Base-by-base conservation (phyloP, 2,888 invertebrate species). In the Chironomus riparius region DNA sequence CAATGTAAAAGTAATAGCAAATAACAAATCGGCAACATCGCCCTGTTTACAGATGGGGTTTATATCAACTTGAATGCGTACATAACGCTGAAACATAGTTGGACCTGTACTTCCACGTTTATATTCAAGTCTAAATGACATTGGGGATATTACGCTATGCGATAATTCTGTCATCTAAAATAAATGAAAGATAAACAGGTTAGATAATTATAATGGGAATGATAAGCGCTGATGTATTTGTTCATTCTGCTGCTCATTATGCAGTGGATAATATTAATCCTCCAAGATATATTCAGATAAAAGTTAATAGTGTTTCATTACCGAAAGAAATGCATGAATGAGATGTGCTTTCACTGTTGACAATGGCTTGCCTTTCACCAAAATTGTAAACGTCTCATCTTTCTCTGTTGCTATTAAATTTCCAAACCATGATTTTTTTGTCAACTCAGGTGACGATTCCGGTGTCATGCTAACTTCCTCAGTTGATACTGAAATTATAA, bases 351-450 rank as follows among this genome's bases (percentile, higher is more conserved):
- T 99, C 78, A 99, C 96, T 13, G 95, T 95, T 76, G 97, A 96
- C 79, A 99, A 86, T 0, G 97, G 96, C 82, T 97, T 97, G 50
- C 97, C 98, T 82, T 97, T 96, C 5, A 98, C 96, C 78, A 98
- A 87, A 77, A 98, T 93, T 47, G 98, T 97, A 85, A 98, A 96
- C 4, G 95, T 95, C 84, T 98, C 98, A 81, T 99, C 98, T 81
- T 98, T 93, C 82, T 95, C 97, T 3, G 93, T 96, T n/a, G 97
- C 94, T 86, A 99, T 94, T 79, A 99, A 86, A 79, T 96, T 96
- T 12, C 98, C 98, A 85, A 99, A 99, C 98, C 98, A 99, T 0
- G 98, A 98, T 79, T 96, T 92, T 85, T 98, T 98, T 62, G 98
- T 98, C 75, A 97, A 86, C 84, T 98, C 97, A 0, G 97, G 97